These are phyloP conservation scores for Calcarius lapponicus DNA, from an alignment of 2,797 vertebrate species.

Conservation along the genomic window DNA sequence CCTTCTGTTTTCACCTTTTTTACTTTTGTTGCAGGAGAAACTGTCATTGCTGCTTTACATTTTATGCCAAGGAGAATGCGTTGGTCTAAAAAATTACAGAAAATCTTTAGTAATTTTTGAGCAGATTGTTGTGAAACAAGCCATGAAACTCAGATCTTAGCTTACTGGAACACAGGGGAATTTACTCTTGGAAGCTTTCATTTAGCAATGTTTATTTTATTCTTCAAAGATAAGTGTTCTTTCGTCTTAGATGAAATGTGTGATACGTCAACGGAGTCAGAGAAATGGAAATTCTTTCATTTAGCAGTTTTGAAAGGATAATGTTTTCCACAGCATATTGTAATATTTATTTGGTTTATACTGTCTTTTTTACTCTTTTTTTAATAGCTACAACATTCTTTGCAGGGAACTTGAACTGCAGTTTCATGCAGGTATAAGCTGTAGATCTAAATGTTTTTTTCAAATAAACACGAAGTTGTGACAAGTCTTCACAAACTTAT, in stretches of 20 bases:
- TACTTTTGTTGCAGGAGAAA: not conserved
- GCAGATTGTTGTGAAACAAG: conserved; percentile 38
- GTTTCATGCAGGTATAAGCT: not conserved
- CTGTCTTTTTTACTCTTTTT: not conserved
- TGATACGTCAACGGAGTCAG: not conserved
- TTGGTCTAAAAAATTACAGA: not conserved
- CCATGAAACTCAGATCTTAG: not conserved
- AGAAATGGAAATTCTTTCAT: conserved; percentile 21
- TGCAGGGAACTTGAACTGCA: not conserved
- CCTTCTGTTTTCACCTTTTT: not conserved
- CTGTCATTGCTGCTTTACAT: not conserved
- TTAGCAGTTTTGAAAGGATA: not conserved
- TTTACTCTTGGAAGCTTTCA: conserved; percentile 23
- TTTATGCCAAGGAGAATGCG: not conserved
- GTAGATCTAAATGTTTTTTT: not conserved
- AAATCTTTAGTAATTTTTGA: conserved; percentile 11
- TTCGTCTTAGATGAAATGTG: not conserved
- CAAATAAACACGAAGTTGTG: not conserved
- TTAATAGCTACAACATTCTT: not conserved
- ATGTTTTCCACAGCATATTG: not conserved
- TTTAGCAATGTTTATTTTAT: conserved; percentile 29
- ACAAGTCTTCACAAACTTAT: not conserved
- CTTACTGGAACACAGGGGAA: not conserved
- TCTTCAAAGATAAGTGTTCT: not conserved
- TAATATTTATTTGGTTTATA: not conserved